phyloP scores from a whole-genome alignment of 2,888 invertebrate genomes.

The Drosophila falleni region DNA sequence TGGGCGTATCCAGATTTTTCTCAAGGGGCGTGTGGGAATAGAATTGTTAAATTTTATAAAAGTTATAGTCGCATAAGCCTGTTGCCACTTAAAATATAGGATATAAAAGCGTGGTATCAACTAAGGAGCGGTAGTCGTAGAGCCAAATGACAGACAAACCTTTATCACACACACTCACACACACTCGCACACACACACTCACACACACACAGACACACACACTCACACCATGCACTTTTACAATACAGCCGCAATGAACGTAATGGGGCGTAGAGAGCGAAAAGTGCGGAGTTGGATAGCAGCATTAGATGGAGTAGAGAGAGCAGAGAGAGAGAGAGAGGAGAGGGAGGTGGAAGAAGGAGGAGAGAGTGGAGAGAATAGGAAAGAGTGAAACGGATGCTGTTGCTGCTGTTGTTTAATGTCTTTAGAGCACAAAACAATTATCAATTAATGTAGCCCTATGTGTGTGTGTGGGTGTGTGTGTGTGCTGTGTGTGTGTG shows the following conservation, averaged over 20 bases:
- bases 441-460: conserved; percentile 79
- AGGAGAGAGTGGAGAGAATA: background rate
- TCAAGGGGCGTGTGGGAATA: too few relatives aligned
- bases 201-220: conserved; percentile 9
- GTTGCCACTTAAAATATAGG: background rate
- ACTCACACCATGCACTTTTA: background rate
- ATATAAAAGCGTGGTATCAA: conserved; percentile 7
- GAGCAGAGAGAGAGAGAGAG: background rate
- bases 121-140: conserved; percentile 18
- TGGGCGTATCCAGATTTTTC: too few relatives aligned
- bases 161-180: background rate
- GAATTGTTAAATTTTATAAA: background rate
- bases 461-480: conserved; percentile 33
- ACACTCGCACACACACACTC: background rate
- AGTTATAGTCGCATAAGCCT: background rate
- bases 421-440: conserved; percentile 79
- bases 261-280: conserved; percentile 63
- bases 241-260: conserved; percentile 44
- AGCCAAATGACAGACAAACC: conserved; percentile 32
- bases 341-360: background rate
- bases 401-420: conserved; percentile 64
- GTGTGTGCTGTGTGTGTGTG: conserved; percentile 35
- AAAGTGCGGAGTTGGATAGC: conserved; percentile 31
- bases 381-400: conserved; percentile 17
- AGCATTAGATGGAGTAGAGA: conserved; percentile 1